A percentile compares a stretch with the other conserved stretches of the same genome.
phyloP scores from a whole-genome alignment of 2,888 invertebrate species.

The Cheiracanthium punctorium region DNA sequence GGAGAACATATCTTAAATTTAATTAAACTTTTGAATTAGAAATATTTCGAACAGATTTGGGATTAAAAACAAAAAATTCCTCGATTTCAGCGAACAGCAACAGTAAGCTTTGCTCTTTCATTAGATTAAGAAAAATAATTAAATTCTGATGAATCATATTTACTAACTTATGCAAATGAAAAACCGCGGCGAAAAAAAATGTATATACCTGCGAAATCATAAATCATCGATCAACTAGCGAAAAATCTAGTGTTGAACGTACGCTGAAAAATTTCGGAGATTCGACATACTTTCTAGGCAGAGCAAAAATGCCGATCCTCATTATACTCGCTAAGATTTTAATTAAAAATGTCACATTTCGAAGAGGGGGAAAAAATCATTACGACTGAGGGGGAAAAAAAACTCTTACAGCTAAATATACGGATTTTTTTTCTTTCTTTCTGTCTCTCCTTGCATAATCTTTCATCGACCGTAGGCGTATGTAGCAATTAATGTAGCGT shows the following conservation, averaged over 20 bases:
- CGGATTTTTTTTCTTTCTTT: background rate
- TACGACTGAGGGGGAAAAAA: background rate
- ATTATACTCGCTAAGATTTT: background rate
- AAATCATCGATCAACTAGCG: background rate
- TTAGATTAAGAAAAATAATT: background rate
- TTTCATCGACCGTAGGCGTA: slow-evolving; percentile 37
- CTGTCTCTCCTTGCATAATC: slow-evolving; percentile 34
- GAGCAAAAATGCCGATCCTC: background rate
- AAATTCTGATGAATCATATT: background rate
- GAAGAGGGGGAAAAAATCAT: background rate
- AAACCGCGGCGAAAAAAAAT: background rate
- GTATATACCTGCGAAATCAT: background rate
- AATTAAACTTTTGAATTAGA: too few relatives aligned
- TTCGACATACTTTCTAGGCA: background rate
- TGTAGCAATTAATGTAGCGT: slow-evolving; percentile 43
- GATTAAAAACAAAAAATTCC: too few relatives aligned
- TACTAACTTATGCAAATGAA: background rate
- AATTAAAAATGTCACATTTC: slow-evolving; percentile 13
- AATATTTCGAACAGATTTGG: too few relatives aligned
- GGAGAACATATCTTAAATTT: too few relatives aligned
- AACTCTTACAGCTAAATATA: background rate
- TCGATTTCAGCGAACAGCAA: background rate
- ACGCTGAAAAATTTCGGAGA: background rate
- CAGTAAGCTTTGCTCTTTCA: background rate
- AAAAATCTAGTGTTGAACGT: background rate